A percentile compares a stretch with the other conserved stretches of the same genome.
Evolutionary conservation across 1,140 invertebrate genomes (phyloP).

Genomic region (Bombus consobrinus): DNA sequence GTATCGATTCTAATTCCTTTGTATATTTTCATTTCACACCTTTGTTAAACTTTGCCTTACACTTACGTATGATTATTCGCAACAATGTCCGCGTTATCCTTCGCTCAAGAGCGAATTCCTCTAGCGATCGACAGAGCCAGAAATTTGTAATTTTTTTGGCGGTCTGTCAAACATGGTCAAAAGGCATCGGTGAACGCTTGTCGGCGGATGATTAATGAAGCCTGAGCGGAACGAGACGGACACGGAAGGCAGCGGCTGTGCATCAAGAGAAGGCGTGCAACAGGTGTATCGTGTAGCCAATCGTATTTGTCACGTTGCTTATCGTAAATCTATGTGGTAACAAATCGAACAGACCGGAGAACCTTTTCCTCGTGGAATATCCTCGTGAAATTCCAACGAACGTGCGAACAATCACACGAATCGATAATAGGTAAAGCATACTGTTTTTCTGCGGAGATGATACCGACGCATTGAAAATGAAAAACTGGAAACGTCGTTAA

Average conservation of each 20-base stretch:
- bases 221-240: background rate
- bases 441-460: background rate
- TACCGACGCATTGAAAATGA: background rate
- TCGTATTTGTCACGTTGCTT: conserved; percentile 34
- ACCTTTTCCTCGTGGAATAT: background rate
- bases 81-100: background rate
- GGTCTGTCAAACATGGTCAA: background rate
- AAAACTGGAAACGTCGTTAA: background rate
- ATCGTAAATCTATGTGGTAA: conserved; percentile 22
- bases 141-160: background rate
- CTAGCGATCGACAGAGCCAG: background rate
- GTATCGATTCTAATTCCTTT: background rate
- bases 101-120: background rate
- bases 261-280: background rate
- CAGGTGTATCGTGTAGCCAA: conserved; percentile 29
- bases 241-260: conserved; percentile 3
- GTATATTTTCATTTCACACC: background rate
- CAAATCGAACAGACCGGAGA: background rate
- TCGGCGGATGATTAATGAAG: conserved; percentile 22
- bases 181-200: background rate
- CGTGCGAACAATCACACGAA: background rate
- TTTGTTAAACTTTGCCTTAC: background rate
- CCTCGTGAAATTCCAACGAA: background rate
- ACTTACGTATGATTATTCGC: background rate
- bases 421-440: background rate